Evolutionary conservation across 1,140 invertebrate genomes (phyloP).

Genomic region (Halictus rubicundus): DNA sequence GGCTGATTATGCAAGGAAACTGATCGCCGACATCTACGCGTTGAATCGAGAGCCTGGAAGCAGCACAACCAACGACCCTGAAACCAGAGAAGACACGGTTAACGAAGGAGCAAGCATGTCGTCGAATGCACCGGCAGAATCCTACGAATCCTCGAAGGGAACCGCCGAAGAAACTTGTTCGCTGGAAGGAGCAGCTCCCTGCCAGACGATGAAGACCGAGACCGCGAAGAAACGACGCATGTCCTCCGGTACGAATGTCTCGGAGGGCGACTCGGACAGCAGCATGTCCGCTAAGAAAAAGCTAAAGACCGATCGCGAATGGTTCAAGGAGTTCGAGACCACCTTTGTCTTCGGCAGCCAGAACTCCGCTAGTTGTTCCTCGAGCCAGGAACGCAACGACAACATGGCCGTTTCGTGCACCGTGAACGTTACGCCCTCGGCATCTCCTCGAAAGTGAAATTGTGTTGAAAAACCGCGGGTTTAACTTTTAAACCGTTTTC

Average conservation of each 20-base stretch:
- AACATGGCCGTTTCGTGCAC: neutral
- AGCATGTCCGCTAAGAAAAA: neutral
- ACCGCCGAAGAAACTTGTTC: too few species aligned
- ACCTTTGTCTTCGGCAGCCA: conserved; percentile 39
- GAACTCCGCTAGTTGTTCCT: neutral
- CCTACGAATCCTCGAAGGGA: too few species aligned
- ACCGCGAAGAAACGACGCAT: neutral
- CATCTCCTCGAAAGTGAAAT: neutral
- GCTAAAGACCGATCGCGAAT: conserved; percentile 21
- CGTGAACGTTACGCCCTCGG: neutral
- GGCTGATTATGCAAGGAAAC: neutral
- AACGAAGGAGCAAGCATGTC: neutral
- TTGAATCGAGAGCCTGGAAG: neutral
- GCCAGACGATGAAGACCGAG: too few species aligned
- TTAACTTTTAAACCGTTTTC: neutral
- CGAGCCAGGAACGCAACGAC: neutral
- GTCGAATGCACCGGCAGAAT: too few species aligned
- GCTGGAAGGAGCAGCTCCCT: too few species aligned
- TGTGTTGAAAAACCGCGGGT: neutral
- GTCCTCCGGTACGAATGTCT: neutral
- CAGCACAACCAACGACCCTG: too few species aligned
- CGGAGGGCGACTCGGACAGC: neutral
- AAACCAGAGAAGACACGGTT: neutral
- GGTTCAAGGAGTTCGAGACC: conserved; percentile 40
- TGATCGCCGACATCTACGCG: neutral